These are phyloP conservation scores for Wiebesia pumilae DNA, from an alignment of 1,140 invertebrate genomes.

Conservation along the genomic window DNA sequence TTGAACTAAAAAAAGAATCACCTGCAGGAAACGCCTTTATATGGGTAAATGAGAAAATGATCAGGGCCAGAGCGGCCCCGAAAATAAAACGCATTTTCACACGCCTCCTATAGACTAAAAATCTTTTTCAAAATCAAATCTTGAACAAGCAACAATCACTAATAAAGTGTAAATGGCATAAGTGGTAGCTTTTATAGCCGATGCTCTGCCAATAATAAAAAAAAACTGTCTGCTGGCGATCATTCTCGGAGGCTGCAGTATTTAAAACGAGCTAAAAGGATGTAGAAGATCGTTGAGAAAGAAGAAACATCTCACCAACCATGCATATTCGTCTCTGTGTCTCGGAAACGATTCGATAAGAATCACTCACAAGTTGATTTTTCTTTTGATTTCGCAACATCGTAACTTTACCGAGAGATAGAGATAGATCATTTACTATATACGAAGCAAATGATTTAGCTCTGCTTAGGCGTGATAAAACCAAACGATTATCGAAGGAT, in stretches of 20 bases:
- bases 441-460: constrained; percentile 32
- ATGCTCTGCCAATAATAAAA: constrained; percentile 3
- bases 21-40: constrained; percentile 25
- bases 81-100: constrained; percentile 8
- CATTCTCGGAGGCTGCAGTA: constrained; percentile 36
- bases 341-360: constrained; percentile 29
- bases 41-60: not conserved
- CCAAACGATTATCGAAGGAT: constrained; percentile 2
- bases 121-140: constrained; percentile 9
- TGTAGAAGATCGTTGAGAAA: constrained; percentile 6
- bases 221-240: constrained; percentile 1
- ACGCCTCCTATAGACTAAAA: no score
- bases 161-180: constrained; percentile 28
- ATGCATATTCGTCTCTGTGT: not conserved
- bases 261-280: constrained; percentile 24
- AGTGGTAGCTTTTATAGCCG: constrained; percentile 41
- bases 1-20: constrained; percentile 2
- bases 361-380: constrained; percentile 19
- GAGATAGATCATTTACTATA: constrained; percentile 40
- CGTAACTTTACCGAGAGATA: constrained; percentile 5
- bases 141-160: constrained; percentile 6
- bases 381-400: constrained; percentile 9
- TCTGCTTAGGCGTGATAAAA: constrained; percentile 36
- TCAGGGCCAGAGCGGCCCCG: constrained; percentile 20
- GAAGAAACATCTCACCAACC: not conserved